A percentile compares a stretch with the other conserved stretches of the same genome.
These are phyloP conservation scores for Dynastes tityus DNA, from an alignment of 2,888 invertebrate genomes.

Conservation along the genomic window DNA sequence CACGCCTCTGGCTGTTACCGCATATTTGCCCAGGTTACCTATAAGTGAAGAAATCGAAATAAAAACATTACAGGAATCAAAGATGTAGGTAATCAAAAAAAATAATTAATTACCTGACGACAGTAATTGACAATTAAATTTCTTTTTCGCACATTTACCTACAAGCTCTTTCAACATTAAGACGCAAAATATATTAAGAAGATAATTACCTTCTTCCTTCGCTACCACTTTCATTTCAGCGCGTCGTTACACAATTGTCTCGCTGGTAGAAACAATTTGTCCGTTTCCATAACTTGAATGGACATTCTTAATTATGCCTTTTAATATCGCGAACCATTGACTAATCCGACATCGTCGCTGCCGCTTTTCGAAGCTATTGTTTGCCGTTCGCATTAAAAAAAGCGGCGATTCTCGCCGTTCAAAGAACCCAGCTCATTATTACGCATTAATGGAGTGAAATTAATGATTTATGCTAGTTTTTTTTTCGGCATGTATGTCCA, in stretches of 20 bases:
- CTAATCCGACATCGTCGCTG: not conserved
- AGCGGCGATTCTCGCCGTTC: not conserved
- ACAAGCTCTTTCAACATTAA: not conserved
- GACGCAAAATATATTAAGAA: conserved; percentile 3
- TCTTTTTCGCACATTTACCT: not conserved
- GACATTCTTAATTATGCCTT: conserved; percentile 29
- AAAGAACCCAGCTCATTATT: conserved; percentile 13
- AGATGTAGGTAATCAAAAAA: no score
- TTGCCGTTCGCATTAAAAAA: not conserved
- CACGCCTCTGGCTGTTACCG: no score
- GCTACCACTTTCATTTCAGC: conserved; percentile 33
- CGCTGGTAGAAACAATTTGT: conserved; percentile 23
- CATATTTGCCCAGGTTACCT: no score
- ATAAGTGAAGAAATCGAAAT: no score
- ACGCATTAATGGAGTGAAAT: conserved; percentile 33
- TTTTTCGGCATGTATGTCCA: not conserved
- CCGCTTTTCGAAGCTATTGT: conserved; percentile 27
- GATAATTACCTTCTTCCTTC: conserved; percentile 4
- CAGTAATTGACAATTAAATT: no score
- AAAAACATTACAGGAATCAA: no score
- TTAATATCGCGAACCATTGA: conserved; percentile 22
- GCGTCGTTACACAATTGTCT: conserved; percentile 16
- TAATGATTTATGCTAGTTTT: conserved; percentile 23
- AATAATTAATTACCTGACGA: no score
- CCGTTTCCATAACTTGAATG: conserved; percentile 25